These are phyloP conservation scores for Drosophila dives DNA, from an alignment of 2,888 invertebrate genomes.

Conservation along the genomic window DNA sequence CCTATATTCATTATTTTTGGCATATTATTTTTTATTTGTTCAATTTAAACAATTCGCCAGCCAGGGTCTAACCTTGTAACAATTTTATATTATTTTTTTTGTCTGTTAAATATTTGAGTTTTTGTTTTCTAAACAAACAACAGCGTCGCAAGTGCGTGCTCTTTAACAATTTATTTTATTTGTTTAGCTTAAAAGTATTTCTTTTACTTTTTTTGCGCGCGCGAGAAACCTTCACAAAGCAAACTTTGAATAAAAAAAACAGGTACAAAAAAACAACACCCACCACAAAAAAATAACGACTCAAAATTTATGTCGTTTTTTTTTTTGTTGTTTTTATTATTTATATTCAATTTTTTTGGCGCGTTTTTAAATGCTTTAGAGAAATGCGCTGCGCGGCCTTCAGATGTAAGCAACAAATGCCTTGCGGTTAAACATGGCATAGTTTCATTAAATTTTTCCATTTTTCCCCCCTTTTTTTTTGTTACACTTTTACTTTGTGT, in stretches of 20 bases:
- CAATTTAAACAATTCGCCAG: slow-evolving; percentile 59
- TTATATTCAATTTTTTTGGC: slow-evolving; percentile 20
- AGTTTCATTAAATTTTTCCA: slow-evolving; percentile 41
- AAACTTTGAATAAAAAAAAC: slow-evolving; percentile 14
- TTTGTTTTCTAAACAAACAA: slow-evolving; percentile 61
- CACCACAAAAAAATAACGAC: slow-evolving; percentile 47
- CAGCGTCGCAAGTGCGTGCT: slow-evolving; percentile 52
- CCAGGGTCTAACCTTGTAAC: slow-evolving; percentile 57
- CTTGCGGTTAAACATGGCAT: slow-evolving; percentile 69
- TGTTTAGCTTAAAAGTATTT: slow-evolving; percentile 54
- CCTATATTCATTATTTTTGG: slow-evolving; percentile 35
- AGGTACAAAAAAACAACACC: slow-evolving; percentile 57
- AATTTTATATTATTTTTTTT: slow-evolving; percentile 29
- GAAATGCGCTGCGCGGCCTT: slow-evolving; percentile 65
- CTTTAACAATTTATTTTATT: slow-evolving; percentile 59
- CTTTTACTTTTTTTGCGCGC: slow-evolving; percentile 27
- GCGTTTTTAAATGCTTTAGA: slow-evolving; percentile 45
- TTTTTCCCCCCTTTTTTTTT: background rate
- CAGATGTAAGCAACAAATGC: slow-evolving; percentile 34
- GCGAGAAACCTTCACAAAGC: slow-evolving; percentile 62
- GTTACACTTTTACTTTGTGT: slow-evolving; percentile 50
- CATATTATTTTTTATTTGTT: slow-evolving; percentile 56
- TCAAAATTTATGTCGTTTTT: slow-evolving; percentile 32
- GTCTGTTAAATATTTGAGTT: slow-evolving; percentile 10
- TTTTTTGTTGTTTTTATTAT: slow-evolving; percentile 21